These are phyloP conservation scores for Drosophila insularis DNA, from an alignment of 1,140 invertebrate species.

Conservation along the genomic window DNA sequence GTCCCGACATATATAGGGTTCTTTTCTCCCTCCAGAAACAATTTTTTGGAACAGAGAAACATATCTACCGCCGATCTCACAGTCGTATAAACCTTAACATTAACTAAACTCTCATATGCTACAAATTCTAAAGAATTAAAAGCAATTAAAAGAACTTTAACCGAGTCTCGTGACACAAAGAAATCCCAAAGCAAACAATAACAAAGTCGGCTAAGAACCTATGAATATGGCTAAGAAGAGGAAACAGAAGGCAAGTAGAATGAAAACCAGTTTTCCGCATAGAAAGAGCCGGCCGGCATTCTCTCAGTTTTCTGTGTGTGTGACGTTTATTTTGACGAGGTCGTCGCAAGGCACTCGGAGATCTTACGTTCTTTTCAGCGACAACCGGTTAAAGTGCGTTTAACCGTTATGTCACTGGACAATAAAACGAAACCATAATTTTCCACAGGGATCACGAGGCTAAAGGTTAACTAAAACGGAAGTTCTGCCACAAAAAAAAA, in stretches of 20 bases:
- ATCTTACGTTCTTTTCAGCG: conserved; percentile 43
- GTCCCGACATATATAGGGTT: conserved; percentile 13
- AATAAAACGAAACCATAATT: conserved; percentile 40
- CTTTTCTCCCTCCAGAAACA: conserved; percentile 8
- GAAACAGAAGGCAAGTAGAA: conserved; percentile 18
- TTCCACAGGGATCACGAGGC: conserved; percentile 31
- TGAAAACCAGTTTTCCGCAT: conserved; percentile 63
- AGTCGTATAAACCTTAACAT: conserved; percentile 68
- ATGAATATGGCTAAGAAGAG: conserved; percentile 36
- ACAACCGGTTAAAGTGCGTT: conserved; percentile 63
- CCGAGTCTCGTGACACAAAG: conserved; percentile 66
- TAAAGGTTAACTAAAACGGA: conserved; percentile 57
- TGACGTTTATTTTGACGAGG: conserved; percentile 38
- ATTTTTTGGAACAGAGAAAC: conserved; percentile 2
- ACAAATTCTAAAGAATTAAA: conserved; percentile 60
- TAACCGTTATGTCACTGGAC: conserved; percentile 67
- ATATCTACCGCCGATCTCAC: conserved; percentile 50
- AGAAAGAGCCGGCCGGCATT: conserved; percentile 69
- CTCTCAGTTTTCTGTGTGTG: conserved; percentile 21
- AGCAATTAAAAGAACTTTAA: conserved; percentile 58
- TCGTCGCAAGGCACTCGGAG: conserved; percentile 12
- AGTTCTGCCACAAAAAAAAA: conserved; percentile 19
- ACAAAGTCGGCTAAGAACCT: conserved; percentile 52
- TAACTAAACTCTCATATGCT: conserved; percentile 54
- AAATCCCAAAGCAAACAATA: conserved; percentile 40